Evolutionary conservation across 2,113 vertebrate species (phyloP), one percentile per base, ranked within the genome.

Genomic region (Dromiciops gliroides): DNA sequence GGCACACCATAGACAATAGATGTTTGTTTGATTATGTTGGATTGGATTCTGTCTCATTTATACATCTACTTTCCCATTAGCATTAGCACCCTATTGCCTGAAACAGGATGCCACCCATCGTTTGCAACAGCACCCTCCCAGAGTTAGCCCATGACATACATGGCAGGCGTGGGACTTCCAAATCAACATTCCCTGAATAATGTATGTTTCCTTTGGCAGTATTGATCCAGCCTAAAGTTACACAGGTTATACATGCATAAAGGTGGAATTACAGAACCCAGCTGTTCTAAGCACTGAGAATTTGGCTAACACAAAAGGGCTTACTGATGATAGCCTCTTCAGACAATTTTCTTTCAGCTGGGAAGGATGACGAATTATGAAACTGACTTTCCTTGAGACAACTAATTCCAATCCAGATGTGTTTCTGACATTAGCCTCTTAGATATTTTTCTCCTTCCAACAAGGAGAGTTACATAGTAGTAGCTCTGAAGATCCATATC

Each of bases 181-280:
- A 22, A 89, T 90, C 92, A 53, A 28, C 91, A 47, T 89, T 95
- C 94, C 75, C 96, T 95, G 92, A 96, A 95, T 96, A 93, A 96
- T 92, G 95, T 3, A 91, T 91, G 90, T 52, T 91, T 91, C 91
- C 93, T 94, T 31, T 67, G 93, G 37, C 90, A 19, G 25, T 47
- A 91, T 90, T 95, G 51, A 83, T 31, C 53, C 91, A 93, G 93
- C 90, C 92, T 95, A 9, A 44, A 93, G 93, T 97, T 95, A 93
- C 95, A 52, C 52, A 44, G 92, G 93, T 97, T 95, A 93, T 95
- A 52, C 52, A 6, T 0, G 44, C 52, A 48, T 23, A 53, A 94
- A 90, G 90, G 94, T 89, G 50, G 75, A 92, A 95, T 97, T 91
- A 94, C 90, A 90, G 92, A 96, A 44, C 92, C 91, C 53, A 49